Evolutionary conservation across 1,140 invertebrate genomes (phyloP).

Genomic region (Leptinotarsa lineolata): DNA sequence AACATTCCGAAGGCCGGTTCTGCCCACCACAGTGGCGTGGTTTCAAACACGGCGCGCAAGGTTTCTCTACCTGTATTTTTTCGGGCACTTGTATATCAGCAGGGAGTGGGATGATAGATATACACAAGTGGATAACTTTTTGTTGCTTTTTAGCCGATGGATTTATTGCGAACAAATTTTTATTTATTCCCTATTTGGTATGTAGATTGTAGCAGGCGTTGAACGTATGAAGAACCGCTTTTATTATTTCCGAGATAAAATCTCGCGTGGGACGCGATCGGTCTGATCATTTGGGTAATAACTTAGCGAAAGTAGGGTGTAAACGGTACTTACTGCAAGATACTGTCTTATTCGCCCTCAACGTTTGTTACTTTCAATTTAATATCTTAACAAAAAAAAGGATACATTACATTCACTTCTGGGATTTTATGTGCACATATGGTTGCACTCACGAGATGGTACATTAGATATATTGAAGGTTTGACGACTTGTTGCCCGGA

Average conservation of each 20-base stretch:
- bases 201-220: slow-evolving; percentile 20
- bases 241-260: slow-evolving; percentile 13
- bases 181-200: slow-evolving; percentile 22
- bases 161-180: slow-evolving; percentile 18
- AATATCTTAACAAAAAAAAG: background rate
- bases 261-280: slow-evolving; percentile 10
- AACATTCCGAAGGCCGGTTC: background rate
- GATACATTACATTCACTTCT: background rate
- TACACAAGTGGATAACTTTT: slow-evolving; percentile 24
- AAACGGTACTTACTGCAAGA: slow-evolving; percentile 8
- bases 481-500: background rate
- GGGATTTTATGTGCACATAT: background rate
- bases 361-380: slow-evolving; percentile 9
- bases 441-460: background rate
- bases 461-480: background rate
- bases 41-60: slow-evolving; percentile 3
- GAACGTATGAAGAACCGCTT: slow-evolving; percentile 14
- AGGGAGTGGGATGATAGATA: slow-evolving; percentile 19
- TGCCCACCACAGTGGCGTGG: slow-evolving; percentile 21
- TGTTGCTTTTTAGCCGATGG: slow-evolving; percentile 16
- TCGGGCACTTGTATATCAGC: slow-evolving; percentile 18
- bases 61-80: slow-evolving; percentile 11
- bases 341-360: background rate
- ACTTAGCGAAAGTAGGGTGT: slow-evolving; percentile 2
- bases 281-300: background rate